Percentiles rank a stretch among this genome's conserved stretches.
Conservation (phyloP, 2,113 vertebrate species). For the Stigmatopora argus region DNA sequence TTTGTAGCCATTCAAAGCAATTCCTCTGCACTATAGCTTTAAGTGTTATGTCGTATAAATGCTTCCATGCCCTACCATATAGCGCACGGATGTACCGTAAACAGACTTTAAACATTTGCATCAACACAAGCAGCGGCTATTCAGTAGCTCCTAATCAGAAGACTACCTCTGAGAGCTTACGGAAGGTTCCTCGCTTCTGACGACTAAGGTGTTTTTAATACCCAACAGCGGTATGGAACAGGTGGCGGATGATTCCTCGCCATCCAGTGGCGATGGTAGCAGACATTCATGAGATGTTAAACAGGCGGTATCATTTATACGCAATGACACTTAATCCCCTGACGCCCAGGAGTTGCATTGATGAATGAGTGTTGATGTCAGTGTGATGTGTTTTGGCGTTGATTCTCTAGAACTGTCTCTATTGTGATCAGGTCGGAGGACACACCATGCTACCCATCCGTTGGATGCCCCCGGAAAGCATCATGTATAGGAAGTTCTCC, state of each 20-base stretch:
- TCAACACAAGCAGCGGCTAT: slow-evolving; percentile 15
- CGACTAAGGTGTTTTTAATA: slow-evolving; percentile 25
- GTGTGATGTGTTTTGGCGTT: slow-evolving; percentile 17
- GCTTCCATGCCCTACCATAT: neutral
- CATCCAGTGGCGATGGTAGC: slow-evolving; percentile 18
- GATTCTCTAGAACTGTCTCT: neutral
- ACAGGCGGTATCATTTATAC: slow-evolving; percentile 29
- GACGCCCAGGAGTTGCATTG: slow-evolving; percentile 20
- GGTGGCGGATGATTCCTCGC: slow-evolving; percentile 32
- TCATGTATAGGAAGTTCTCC: slow-evolving; percentile 99
- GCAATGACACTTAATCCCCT: slow-evolving; percentile 46
- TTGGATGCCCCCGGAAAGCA: slow-evolving; percentile 99
- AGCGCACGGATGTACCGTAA: neutral
- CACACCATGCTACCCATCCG: slow-evolving; percentile 98
- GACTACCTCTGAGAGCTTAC: neutral
- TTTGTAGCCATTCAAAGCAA: neutral
- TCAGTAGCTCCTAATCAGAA: slow-evolving; percentile 18
- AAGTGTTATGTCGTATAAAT: neutral
- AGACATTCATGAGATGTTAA: slow-evolving; percentile 41
- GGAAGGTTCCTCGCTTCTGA: slow-evolving; percentile 2
- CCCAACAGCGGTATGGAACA: slow-evolving; percentile 15
- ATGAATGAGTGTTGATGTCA: slow-evolving; percentile 24
- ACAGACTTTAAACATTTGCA: slow-evolving; percentile 6
- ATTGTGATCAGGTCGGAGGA: slow-evolving; percentile 82
- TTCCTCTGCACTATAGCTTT: neutral